Evolutionary conservation across 2,797 vertebrate genomes (phyloP).

Genomic region (Cynopterus sphinx): DNA sequence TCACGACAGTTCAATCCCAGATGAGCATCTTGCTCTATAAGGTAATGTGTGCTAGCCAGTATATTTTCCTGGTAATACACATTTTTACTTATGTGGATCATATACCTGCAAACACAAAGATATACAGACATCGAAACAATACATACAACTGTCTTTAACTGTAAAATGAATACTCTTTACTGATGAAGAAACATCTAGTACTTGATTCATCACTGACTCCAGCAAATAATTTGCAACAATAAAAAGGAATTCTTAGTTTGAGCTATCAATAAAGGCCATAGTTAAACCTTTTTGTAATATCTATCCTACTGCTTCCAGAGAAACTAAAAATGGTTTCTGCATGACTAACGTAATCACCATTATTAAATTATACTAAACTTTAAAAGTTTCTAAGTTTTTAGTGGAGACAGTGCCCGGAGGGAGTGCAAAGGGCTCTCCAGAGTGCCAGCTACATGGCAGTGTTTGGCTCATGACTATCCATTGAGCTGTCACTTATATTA

Average conservation of each 20-base stretch:
- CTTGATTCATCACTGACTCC: background rate
- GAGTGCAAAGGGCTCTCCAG: background rate
- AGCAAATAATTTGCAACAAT: background rate
- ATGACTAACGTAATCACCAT: background rate
- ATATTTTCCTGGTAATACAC: background rate
- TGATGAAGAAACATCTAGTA: background rate
- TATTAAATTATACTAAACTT: slow-evolving; percentile 32
- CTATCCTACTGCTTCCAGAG: background rate
- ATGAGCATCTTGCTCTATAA: background rate
- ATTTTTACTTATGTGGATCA: background rate
- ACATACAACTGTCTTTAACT: background rate
- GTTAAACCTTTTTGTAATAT: background rate
- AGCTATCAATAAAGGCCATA: background rate
- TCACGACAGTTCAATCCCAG: background rate
- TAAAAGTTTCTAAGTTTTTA: background rate
- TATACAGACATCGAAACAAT: background rate
- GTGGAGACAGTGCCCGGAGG: background rate
- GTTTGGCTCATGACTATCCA: background rate
- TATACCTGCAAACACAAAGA: background rate
- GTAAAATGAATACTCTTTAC: background rate
- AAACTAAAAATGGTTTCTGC: background rate
- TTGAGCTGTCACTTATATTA: background rate
- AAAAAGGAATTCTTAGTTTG: background rate
- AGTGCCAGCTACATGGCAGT: background rate
- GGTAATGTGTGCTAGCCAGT: background rate